Evolutionary conservation across 2,888 invertebrate genomes (phyloP), one percentile per base, ranked within the genome.

Genomic region (Caradrina kadenii): DNA sequence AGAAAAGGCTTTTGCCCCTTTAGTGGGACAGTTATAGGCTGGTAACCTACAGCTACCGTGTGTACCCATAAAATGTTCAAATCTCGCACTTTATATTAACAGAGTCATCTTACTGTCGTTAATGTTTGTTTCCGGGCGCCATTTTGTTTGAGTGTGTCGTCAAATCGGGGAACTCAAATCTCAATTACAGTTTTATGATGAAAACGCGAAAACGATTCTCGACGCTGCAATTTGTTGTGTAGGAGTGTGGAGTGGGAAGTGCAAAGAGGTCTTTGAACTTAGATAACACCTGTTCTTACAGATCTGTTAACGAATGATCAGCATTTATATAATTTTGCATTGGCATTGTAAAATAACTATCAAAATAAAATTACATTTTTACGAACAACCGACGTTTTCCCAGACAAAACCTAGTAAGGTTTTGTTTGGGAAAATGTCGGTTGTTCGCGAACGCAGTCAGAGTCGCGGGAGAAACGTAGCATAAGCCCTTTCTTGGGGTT

Each of bases 61-160:
- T 82, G 74, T 83, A 80, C 54, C 31, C 83, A 89, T 90, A 88
- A 89, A 89, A 90, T 84, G 85, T 84, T 84, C 82, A 87, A 90
- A 91, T 89, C 85, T 87, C 85, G 52, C 80, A 79, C 80, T 88
- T 87, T 81, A 86, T 86, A 88, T 88, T 84, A 87, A 87, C 82
- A 79, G 76, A 83, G 80, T 80, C 84, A 87, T 87, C 87, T 76
- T 73, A 75, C 69, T 69, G 73, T 66, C 74, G 71, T 87, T 87
- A 84, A 87, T 85, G 78, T 77, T 73, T 81, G 80, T 88, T 88
- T 83, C 80, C 81, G 81, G 79, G 66, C 70, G 80, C 83, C 80
- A 82, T 90, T 81, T 73, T 83, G 81, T 84, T 90, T 89, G 85
- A 90, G 76, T 85, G 75, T 71, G 80, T 80, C 85, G 74, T 88